Evolutionary conservation across 2,888 invertebrate species (phyloP).

Genomic region (Cyrtodaria siliqua): DNA sequence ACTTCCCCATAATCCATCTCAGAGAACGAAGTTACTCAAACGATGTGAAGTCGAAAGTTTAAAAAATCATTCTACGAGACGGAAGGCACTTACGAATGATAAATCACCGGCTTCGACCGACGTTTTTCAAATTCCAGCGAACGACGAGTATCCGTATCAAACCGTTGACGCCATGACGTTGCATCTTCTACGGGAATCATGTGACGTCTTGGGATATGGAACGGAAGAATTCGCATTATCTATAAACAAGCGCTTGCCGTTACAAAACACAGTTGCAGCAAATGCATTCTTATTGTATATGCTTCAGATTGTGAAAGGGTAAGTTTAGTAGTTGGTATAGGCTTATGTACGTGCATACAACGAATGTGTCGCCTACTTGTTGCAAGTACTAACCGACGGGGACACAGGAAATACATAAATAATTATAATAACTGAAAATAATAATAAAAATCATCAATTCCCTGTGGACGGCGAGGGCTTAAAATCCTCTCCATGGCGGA

Average conservation of each 20-base stretch:
- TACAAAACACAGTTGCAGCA: background rate
- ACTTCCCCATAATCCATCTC: slow-evolving; percentile 29
- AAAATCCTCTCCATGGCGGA: no score
- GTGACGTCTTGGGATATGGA: slow-evolving; percentile 5
- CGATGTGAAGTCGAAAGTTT: slow-evolving; percentile 22
- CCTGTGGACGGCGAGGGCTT: no score
- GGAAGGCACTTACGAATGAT: no score
- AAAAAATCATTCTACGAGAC: background rate
- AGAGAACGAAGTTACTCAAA: slow-evolving; percentile 12
- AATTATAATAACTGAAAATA: no score
- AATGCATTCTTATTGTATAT: slow-evolving; percentile 19
- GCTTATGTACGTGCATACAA: no score
- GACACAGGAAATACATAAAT: no score
- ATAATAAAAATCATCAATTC: no score
- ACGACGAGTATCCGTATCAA: no score
- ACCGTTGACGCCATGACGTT: background rate
- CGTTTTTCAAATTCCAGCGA: background rate
- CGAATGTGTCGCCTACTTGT: no score
- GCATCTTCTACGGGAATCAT: slow-evolving; percentile 15
- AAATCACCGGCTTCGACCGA: no score
- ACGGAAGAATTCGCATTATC: slow-evolving; percentile 1
- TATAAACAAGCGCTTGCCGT: no score
- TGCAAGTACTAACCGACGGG: no score
- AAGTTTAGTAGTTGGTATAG: background rate
- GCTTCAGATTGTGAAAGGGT: slow-evolving; percentile 43